Base-by-base conservation (phyloP, 2,797 vertebrate genomes). In the Hemibagrus guttatus region DNA sequence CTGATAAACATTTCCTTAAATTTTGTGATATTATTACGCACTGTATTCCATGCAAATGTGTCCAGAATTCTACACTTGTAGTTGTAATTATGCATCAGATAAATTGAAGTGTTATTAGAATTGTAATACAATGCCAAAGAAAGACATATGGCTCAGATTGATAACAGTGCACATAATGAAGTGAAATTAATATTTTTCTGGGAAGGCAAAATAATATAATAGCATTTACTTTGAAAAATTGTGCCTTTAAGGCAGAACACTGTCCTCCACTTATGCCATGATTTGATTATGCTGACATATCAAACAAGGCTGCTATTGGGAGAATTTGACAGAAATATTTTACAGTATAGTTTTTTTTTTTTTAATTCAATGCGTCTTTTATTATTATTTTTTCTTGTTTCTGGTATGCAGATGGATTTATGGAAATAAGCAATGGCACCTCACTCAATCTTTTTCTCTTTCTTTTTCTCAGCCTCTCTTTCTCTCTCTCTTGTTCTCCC, bases 271-370 rank as follows among this genome's bases (percentile, higher is more conserved):
- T 76, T 85, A 76, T 90, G 42, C 72, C 58, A 35, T 86, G 64
- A 91, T 88, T 90, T 85, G 69, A 91, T 90, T 90, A 89, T 56
- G 11, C 75, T 81, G 75, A 87, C 85, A 90, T 84, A 88, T 91
- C 86, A 90, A 85, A 85, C 86, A 83, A 88, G 76, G 85, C 84
- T 91, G 89, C 90, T 89, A 90, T 79, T 81, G 35, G 54, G 81
- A 69, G 84, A 91, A 89, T 66, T 85, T 83, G 86, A 88, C 86
- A 87, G 85, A 81, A 90, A 90, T 72, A 88, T 90, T 90, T 91
- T 87, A 89, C 87, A 89, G 83, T 85, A 39, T n/a, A n/a, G 35
- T 39, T 39, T 66, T 89, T 88, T 90, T 91, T 91, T 91, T 81
- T n/a, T n/a, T n/a, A n/a, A 88, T 88, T 90, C 71, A 86, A 81